Base-by-base conservation (phyloP, 2,797 vertebrate species). In the Neopelma chrysocephalum region DNA sequence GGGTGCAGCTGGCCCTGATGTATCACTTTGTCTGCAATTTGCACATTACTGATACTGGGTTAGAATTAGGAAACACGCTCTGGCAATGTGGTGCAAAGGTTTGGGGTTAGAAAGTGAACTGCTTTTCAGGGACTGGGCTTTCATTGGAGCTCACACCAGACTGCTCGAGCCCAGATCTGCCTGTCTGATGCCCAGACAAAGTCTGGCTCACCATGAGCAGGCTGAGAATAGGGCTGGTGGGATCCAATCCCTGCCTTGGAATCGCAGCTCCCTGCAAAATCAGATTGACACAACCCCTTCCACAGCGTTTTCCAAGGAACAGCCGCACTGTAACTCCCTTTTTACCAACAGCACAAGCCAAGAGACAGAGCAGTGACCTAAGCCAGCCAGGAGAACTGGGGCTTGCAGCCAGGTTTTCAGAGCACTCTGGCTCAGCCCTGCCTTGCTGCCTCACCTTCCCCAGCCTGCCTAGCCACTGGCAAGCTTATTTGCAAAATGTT, bases 401-500 rank as follows among this genome's bases (percentile, higher is more conserved):
- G 77, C 76, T 42, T 9, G 40, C 21, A 62, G 79, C 69, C 90
- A 48, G 64, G 20, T 79, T 85, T 89, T 43, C 45, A 53, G 77
- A 54, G 70, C 25, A 15, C 18, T 1, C 69, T 86, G 87, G n/a
- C 73, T 90, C 81, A 13, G 36, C 73, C 51, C 2, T 43, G 73
- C 58, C 51, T 81, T 12, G 4, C 85, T 82, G 83, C 81, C 56
- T 90, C 54, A 64, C 71, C 68, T 78, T n/a, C 80, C 83, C 66
- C 26, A 34, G 57, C 64, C 54, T 72, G 77, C 64, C 61, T 4
- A 6, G 78, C 43, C 68, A 15, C 38, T 6, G 38, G 54, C 58
- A 73, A 36, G 51, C 76, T 51, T 54, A 29, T 50, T 50, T 71
- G 27, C 51, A 77, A 72, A 76, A 40, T 6, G 62, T 32, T 90